Evolutionary conservation across 2,797 vertebrate species (phyloP).

Genomic region (Periparus ater): DNA sequence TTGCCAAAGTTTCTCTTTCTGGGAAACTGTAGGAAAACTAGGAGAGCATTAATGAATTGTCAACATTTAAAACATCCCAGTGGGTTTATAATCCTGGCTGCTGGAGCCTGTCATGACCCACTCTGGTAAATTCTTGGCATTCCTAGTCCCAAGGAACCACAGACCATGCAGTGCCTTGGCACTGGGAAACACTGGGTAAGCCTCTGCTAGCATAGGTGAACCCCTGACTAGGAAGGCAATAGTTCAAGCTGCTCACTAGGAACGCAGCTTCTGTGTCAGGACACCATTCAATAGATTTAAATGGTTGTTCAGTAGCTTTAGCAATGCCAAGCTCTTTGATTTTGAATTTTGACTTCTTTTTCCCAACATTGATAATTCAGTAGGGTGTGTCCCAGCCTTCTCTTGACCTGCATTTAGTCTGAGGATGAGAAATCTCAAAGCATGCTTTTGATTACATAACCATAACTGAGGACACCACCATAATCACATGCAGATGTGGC

Average conservation of each 20-base stretch:
- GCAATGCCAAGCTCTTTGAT: rapidly evolving
- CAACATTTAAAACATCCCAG: background rate
- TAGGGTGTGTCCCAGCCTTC: background rate
- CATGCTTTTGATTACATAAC: background rate
- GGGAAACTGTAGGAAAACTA: background rate
- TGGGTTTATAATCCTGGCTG: background rate
- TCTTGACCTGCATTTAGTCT: background rate
- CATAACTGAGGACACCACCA: background rate
- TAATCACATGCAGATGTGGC: background rate
- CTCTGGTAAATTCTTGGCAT: background rate
- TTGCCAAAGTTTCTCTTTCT: background rate
- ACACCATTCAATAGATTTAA: background rate
- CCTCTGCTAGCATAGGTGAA: background rate
- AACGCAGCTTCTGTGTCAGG: background rate
- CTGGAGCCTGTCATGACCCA: background rate
- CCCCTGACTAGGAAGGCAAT: background rate
- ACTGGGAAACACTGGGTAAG: background rate
- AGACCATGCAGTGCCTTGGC: background rate
- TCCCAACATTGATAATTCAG: background rate
- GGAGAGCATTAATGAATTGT: background rate
- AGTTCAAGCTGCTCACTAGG: background rate
- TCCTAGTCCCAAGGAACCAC: background rate
- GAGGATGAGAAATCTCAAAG: background rate
- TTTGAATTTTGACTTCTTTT: background rate
- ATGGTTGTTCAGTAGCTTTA: background rate